Conservation (phyloP, 2,797 vertebrate species). For the Cottoperca gobio region DNA sequence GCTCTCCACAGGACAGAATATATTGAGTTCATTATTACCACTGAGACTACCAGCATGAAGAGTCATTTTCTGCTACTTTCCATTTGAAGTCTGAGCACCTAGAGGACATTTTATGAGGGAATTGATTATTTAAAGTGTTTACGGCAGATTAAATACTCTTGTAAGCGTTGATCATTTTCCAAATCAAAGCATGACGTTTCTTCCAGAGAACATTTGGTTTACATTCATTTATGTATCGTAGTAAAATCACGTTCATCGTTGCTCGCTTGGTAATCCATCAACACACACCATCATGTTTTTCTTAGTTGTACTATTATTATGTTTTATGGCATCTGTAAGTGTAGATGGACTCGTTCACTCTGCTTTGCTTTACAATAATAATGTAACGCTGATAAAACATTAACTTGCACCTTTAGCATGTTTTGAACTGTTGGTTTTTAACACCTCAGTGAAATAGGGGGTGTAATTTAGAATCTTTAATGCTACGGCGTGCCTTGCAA, state of each 20-base stretch:
- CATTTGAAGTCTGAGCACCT: background rate
- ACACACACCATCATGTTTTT: background rate
- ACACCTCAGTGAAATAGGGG: background rate
- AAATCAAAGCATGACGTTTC: constrained; percentile 13
- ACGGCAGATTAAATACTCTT: background rate
- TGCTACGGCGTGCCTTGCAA: background rate
- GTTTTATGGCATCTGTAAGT: background rate
- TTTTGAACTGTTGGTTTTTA: background rate
- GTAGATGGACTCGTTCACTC: background rate
- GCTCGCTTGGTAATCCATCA: background rate
- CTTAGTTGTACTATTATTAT: background rate
- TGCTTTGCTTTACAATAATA: background rate
- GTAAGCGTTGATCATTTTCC: background rate
- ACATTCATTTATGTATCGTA: background rate
- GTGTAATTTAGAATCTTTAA: background rate
- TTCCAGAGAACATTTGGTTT: background rate
- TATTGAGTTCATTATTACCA: background rate
- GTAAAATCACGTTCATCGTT: background rate
- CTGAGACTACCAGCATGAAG: background rate
- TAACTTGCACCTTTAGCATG: background rate
- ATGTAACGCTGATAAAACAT: background rate
- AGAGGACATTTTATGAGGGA: background rate
- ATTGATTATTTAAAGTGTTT: background rate
- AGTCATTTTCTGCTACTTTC: constrained; percentile 3
- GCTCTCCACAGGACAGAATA: background rate